Evolutionary conservation across 2,888 invertebrate species (phyloP).

Genomic region (Eudemis profundana): DNA sequence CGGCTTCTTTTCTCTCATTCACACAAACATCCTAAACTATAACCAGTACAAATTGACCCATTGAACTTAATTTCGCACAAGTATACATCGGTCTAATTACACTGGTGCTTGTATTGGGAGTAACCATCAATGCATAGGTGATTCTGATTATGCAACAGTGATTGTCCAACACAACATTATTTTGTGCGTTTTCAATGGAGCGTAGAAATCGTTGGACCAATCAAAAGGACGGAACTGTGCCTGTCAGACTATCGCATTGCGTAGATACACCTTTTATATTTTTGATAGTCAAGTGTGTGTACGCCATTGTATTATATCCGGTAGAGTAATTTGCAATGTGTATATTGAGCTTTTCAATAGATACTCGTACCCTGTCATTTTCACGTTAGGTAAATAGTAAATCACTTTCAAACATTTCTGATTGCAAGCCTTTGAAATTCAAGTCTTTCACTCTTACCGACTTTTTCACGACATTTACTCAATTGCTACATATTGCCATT

Average conservation of each 20-base stretch:
- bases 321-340: constrained; percentile 47
- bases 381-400: constrained; percentile 6
- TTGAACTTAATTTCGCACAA: constrained; percentile 19
- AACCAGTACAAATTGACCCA: constrained; percentile 55
- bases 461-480: too few species aligned
- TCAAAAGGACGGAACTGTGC: constrained; percentile 79
- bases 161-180: constrained; percentile 57
- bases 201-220: constrained; percentile 66
- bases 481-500: too few species aligned
- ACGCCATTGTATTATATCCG: constrained; percentile 65
- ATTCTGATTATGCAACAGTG: constrained; percentile 75
- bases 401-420: too few species aligned
- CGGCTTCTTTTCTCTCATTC: constrained; percentile 64
- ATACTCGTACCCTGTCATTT: background rate
- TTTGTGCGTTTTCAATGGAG: constrained; percentile 68
- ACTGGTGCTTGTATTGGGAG: constrained; percentile 62
- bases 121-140: constrained; percentile 64
- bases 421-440: too few species aligned
- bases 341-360: constrained; percentile 25
- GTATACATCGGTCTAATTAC: constrained; percentile 48
- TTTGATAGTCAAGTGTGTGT: constrained; percentile 61
- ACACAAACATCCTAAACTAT: constrained; percentile 49
- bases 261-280: constrained; percentile 71
- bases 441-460: too few species aligned
- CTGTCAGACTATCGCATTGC: constrained; percentile 75